Percentiles rank a stretch among this genome's conserved stretches.
phyloP scores from a whole-genome alignment of 2,797 vertebrate species.

The Halcyon smyrnensis region DNA sequence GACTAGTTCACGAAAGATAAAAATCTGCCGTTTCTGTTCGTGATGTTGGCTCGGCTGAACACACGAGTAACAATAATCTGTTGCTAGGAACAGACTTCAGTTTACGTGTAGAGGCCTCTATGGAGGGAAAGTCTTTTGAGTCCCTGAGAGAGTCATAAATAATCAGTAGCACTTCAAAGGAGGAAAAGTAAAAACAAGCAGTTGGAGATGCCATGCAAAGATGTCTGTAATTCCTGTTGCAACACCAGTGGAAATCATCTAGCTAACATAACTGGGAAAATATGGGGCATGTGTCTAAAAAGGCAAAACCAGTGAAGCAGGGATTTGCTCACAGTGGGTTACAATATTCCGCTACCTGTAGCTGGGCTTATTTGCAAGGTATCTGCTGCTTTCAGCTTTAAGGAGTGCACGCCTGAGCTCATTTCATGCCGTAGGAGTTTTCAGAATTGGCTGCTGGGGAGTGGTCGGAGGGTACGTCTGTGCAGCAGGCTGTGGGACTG shows the following conservation, averaged over 20 bases:
- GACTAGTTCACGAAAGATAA: constrained; percentile 10
- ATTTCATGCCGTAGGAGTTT: neutral
- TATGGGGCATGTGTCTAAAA: neutral
- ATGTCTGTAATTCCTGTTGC: constrained; percentile 10
- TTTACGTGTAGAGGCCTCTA: constrained; percentile 37
- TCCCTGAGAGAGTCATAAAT: constrained; percentile 38
- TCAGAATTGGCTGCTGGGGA: neutral
- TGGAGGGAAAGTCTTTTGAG: constrained; percentile 26
- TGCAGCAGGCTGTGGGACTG: neutral
- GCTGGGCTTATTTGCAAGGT: neutral
- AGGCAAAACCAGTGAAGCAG: neutral
- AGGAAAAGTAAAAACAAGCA: neutral
- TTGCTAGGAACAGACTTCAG: constrained; percentile 54
- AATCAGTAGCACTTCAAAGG: constrained; percentile 1
- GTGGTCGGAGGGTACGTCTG: neutral
- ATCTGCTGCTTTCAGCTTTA: neutral
- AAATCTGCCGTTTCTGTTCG: constrained; percentile 17
- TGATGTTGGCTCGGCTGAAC: neutral
- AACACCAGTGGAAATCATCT: neutral
- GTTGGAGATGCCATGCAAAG: neutral
- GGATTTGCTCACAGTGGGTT: neutral
- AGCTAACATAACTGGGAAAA: neutral
- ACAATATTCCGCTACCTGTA: neutral
- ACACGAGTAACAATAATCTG: constrained; percentile 28
- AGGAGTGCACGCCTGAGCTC: neutral